Base-by-base conservation (phyloP, 2,797 vertebrate genomes). In the Ambastaia sidthimunki region DNA sequence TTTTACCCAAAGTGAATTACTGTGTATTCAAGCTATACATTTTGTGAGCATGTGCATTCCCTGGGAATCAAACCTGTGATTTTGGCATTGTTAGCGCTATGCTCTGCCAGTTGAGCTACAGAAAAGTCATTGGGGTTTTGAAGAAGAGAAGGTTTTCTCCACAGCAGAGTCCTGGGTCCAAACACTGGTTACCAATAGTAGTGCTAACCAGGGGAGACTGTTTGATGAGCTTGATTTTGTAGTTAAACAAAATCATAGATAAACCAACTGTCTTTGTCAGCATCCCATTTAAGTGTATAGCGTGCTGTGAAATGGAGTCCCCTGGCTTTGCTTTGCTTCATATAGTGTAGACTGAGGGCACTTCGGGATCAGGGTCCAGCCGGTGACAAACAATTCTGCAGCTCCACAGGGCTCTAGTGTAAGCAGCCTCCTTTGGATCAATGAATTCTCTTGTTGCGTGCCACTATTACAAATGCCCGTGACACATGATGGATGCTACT, bases 391-490 rank as follows among this genome's bases (percentile, higher is more conserved):
- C 62, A 76, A 74, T 74, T 25, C 13, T 54, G 48, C 73, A 25
- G 47, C 57, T 81, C 78, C 76, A 71, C 69, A 44, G 84, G 84
- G 87, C 85, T 86, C 83, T 50, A 85, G n/a, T 62, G 82, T 80
- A 57, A 52, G 78, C 69, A 81, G 82, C 86, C 78, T 86, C 0
- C 3, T 88, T 80, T 84, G 87, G 81, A 93, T 93, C 87, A 66
- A 92, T 94, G 87, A 89, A 25, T 18, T 85, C 82, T 85, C 87
- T 83, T 78, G 81, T 86, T 81, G 34, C 85, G 76, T 84, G 85
- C 74, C 85, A 87, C 85, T 88, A 90, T 92, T 87, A 90, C 85
- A 91, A 91, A 92, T 85, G 83, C 82, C 31, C 4, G 47, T 86
- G 82, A 88, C 83, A 83, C 82, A 80, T 88, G 88, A 91, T 87